Base-by-base conservation (phyloP, 1,140 invertebrate species). In the Bombus cullumanus region DNA sequence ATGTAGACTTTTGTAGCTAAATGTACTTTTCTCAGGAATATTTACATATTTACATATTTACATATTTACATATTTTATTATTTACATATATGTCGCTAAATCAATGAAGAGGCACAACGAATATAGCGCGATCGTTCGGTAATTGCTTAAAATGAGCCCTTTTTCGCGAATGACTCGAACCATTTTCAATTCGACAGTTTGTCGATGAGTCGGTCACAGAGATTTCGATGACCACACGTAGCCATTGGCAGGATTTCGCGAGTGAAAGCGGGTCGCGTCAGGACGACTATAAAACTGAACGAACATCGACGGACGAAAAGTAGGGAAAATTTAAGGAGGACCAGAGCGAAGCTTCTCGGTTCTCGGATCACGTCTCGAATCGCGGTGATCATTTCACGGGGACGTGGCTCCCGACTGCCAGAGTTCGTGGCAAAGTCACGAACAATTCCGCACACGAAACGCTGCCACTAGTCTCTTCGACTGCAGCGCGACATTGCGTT, bases 321-420 rank as follows among this genome's bases (percentile, higher is more conserved):
- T 84, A 89, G 68, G 77, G 88, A 85, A 89, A 89, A 89, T 89
- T 89, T 90, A 84, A 87, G 86, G 77, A 87, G 66, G 84, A 77
- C 74, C 75, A 47, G 64, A 71, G 69, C 59, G 66, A 66, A 31
- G 62, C 69, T 41, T 62, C 64, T 90, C 76, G 47, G 76, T 31
- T 90, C 78, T 64, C 88, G 75, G 83, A 83, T 90, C 89, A 90
- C 89, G 89, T 90, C 83, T 41, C 73, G 88, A 90, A 90, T 90
- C 89, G 88, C 83, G 88, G 89, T 88, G 88, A 90, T 90, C 89
- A 87, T 90, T 90, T 90, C 88, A 88, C 79, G 79, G 80, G 34
- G 71, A 90, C 88, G 89, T 90, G 89, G 89, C 78, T 84, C 86
- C 82, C 86, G 76, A 69, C 68, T 18, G 68, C 39, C 71, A n/a